Base-by-base conservation (phyloP, 2,113 vertebrate genomes). In the Poicephalus gulielmi region DNA sequence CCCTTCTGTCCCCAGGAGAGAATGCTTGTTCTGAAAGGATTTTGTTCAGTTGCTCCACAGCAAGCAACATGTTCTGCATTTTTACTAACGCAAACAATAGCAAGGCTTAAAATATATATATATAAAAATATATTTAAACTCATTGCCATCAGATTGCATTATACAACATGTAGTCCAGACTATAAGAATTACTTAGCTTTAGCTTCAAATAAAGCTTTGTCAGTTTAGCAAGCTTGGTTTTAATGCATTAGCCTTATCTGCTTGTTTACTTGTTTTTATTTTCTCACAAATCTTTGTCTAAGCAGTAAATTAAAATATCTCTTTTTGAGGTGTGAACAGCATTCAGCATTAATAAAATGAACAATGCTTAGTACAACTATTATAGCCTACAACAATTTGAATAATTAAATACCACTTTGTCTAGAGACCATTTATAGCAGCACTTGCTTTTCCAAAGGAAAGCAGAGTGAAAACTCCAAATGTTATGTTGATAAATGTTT, bases 301-400 rank as follows among this genome's bases (percentile, higher is more conserved):
- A 67, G 5, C 16, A 63, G 19, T 83, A 30, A 91, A 81, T 53
- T 70, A 43, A 82, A 91, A 55, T 46, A 73, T 75, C 8, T 13
- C 49, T 80, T 13, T 50, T 37, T 77, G 88, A 81, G 24, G n/a
- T 81, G 25, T 67, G 80, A 73, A 69, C 31, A 83, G 12, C n/a
- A 24, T 87, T 95, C n/a, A 67, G 39, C 6, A 35, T 69, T 84
- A 79, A 78, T 74, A 83, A 94, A 59, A 69, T 19, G 23, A 27
- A 20, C 47, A 79, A 55, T 67, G 14, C 13, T 67, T 81, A 66
- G 44, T 83, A 43, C 49, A 74, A 28, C 52, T 90, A 60, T 59
- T 86, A 71, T 33, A 52, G 80, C 78, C 80, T 86, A 17, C 92
- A 93, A 47, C 86, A 70, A 69, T 94, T 85, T 93, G 52, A 91